Percentiles rank a stretch among this genome's conserved stretches.
Conservation (phyloP, 37 sponge, comb jelly and placozoan genomes). For the Ianthella basta region DNA sequence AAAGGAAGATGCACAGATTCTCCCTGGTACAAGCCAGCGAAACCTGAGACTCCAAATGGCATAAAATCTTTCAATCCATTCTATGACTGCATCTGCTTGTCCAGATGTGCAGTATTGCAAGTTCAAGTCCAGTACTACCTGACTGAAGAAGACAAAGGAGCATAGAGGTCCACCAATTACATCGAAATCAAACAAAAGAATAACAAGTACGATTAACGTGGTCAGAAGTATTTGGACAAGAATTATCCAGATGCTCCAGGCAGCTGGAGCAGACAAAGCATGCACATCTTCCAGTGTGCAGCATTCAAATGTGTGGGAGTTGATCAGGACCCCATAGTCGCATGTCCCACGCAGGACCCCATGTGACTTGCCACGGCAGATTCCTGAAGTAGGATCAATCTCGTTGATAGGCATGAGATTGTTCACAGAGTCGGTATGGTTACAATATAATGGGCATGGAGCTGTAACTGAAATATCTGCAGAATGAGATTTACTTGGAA, state of each 20-base stretch:
- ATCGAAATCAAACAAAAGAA: neutral
- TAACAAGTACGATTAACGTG: neutral
- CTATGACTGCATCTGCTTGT: neutral
- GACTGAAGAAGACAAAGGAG: conserved; percentile 21
- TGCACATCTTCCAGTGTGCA: neutral
- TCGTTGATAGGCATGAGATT: too few species aligned
- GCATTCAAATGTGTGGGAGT: neutral
- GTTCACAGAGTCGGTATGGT: too few species aligned
- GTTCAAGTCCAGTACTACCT: neutral
- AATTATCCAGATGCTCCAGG: neutral
- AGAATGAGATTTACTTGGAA: too few species aligned
- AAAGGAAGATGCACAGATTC: conserved; percentile 30
- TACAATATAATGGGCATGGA: too few species aligned
- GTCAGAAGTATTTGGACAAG: neutral
- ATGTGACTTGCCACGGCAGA: too few species aligned
- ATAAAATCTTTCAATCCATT: neutral
- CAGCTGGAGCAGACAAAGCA: neutral
- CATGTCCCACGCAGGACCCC: conserved; percentile 12
- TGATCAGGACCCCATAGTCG: neutral
- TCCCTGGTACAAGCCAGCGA: neutral
- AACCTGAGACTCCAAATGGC: conserved; percentile 15
- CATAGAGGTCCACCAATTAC: neutral
- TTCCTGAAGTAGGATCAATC: too few species aligned
- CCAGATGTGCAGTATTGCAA: neutral
- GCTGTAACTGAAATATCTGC: too few species aligned